These are phyloP conservation scores for Mesembrinibis cayennensis DNA, from an alignment of 2,113 vertebrate genomes.

Conservation along the genomic window DNA sequence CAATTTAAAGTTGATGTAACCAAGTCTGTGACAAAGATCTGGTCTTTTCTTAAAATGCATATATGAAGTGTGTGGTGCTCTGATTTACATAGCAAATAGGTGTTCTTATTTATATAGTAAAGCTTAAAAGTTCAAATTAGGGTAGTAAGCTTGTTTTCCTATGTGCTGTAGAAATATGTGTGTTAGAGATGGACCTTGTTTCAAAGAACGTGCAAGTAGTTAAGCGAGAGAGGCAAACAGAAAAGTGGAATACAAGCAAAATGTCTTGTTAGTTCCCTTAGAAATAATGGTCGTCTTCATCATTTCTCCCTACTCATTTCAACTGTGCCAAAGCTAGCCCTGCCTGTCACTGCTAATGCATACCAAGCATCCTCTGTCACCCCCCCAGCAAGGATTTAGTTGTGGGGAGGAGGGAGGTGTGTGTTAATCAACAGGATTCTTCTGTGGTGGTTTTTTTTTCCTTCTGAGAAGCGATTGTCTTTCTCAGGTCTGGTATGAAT, in stretches of 20 bases:
- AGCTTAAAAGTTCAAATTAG: neutral
- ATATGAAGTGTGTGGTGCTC: neutral
- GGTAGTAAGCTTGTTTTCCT: neutral
- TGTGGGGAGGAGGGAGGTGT: neutral
- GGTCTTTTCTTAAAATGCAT: neutral
- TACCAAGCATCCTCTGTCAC: conserved; percentile 14
- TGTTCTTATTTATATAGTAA: neutral
- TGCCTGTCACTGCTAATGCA: conserved; percentile 18
- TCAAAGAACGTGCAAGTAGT: neutral
- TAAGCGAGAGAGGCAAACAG: neutral
- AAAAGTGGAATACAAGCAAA: neutral
- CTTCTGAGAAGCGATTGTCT: neutral
- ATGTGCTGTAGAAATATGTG: neutral
- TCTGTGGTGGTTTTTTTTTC: neutral
- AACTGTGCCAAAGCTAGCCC: neutral
- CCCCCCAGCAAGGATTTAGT: neutral
- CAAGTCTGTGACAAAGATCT: neutral
- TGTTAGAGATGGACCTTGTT: neutral
- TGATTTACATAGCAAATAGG: neutral
- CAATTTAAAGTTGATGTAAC: neutral
- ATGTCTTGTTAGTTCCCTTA: neutral
- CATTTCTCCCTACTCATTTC: neutral
- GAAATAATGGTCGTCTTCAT: neutral
- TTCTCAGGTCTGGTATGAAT: conserved; percentile 46
- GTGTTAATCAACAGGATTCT: conserved; percentile 19